Evolutionary conservation across 23 tunicate genomes (phyloP), one percentile per base, ranked within the genome.

Genomic region (Trididemnum nubilum): DNA sequence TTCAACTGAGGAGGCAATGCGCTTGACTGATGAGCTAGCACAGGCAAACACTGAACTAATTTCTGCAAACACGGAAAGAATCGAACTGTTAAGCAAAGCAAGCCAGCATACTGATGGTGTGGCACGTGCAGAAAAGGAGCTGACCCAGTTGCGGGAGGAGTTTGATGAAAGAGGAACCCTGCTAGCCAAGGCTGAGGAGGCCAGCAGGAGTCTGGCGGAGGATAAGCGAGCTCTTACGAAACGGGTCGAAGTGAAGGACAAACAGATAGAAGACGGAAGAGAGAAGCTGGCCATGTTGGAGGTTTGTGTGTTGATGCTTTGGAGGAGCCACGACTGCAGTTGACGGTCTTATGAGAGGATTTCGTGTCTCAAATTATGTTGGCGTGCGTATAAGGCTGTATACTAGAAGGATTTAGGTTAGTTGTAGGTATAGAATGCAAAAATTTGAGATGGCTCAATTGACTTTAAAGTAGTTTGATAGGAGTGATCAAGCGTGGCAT

Each of bases 261-360:
- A 38, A 30, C 59, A 73, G 4, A 37, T 12, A 3, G 33, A 36
- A 2, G 79, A 73, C 12, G 38, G 12, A 22, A 73, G 19, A 39
- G 59, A 25, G 33, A 38, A 73, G 79, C 12, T 49, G 30, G 19
- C 79, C 2, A 24, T 38, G 59, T 27, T 73, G 25, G 79, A 73
- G 79, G 79, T 70, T 33, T 44, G 54, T 44, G n/a, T n/a, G n/a
- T n/a, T n/a, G n/a, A n/a, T n/a, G n/a, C 58, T 15, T n/a, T n/a
- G n/a, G n/a, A n/a, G n/a, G n/a, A n/a, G n/a, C n/a, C n/a, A n/a
- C n/a, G n/a, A n/a, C n/a, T n/a, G n/a, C n/a, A n/a, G n/a, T n/a
- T n/a, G n/a, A n/a, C n/a, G n/a, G n/a, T n/a, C n/a, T n/a, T n/a
- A n/a, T n/a, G n/a, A n/a, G n/a, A n/a, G n/a, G n/a, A n/a, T n/a